Evolutionary conservation across 2,113 vertebrate genomes (phyloP), one percentile per base, ranked within the genome.

Genomic region (Mystacornis crossleyi): DNA sequence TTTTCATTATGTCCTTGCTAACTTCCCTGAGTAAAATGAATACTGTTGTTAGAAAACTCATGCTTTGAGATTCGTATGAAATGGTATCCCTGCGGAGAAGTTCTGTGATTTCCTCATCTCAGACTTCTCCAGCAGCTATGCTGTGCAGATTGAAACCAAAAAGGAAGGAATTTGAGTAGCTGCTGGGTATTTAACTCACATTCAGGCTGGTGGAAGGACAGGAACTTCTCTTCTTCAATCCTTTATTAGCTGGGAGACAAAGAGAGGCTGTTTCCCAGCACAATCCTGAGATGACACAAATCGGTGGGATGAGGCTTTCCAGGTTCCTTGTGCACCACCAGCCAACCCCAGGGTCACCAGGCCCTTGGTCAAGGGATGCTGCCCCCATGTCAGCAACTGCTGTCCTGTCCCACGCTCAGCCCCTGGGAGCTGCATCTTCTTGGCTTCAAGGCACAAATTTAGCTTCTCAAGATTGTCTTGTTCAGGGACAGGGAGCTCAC

Each of bases 21-120:
- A 53, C 11, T 12, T 31, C 10, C 23, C 34, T 19, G 23, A 77
- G 36, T 48, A 75, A 81, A 95, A 75, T 1, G 0, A 80, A 48
- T 17, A 34, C 4, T 7, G 6, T 18, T 50, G 18, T 48, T n/a
- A 75, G 58, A 88, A 88, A 87, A 16, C 13, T 51, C 31, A 38
- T 14, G 17, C 10, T 40, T 54, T 48, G 60, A 62, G 26, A 47
- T 84, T 54, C 28, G 18, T 17, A 42, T 47, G 18, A 84, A 81
- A 67, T 0, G 0, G 31, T 33, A 28, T 13, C 26, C 14, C 6
- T 2, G 1, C 3, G 11, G 25, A 47, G 13, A 53, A 50, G 12
- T 73, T 93, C 40, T 55, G 11, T 17, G 14, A 19, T 86, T 89
- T 69, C 53, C n/a, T 72, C 4, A 4, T 53, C 42, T 57, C 34